Percentiles rank a stretch among this genome's conserved stretches.
Evolutionary conservation across 2,797 vertebrate species (phyloP).

Genomic region (Loriculus beryllinus): DNA sequence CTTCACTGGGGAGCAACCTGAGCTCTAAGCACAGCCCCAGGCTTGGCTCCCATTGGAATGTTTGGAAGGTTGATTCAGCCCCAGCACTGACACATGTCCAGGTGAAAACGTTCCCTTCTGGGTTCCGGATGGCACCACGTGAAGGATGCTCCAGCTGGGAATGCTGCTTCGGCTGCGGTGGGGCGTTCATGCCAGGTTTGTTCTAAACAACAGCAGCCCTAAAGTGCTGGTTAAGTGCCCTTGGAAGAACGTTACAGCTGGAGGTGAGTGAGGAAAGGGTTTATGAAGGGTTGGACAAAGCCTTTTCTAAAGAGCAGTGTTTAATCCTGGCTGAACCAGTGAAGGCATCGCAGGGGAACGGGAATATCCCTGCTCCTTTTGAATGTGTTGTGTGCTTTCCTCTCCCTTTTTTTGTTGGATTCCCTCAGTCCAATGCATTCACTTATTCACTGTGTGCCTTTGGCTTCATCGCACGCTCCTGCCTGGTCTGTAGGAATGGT

Average conservation of each 20-base stretch:
- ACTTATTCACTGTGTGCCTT: neutral
- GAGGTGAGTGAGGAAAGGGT: neutral
- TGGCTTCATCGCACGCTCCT: neutral
- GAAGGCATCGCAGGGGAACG: neutral
- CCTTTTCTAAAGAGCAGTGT: neutral
- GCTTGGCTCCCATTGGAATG: accelerated
- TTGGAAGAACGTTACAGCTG: neutral
- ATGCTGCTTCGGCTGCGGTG: accelerated
- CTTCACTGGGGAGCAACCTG: neutral
- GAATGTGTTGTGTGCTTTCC: neutral
- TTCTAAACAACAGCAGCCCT: neutral
- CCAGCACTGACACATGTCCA: accelerated
- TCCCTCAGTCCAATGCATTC: neutral
- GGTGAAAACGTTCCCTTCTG: neutral
- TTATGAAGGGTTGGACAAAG: neutral
- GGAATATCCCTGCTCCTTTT: neutral
- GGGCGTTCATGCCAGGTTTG: neutral
- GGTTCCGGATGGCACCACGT: accelerated
- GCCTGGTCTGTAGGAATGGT: neutral
- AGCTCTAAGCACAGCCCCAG: accelerated
- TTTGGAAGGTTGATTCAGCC: neutral
- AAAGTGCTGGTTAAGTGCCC: too few species aligned
- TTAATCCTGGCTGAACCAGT: neutral
- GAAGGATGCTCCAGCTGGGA: neutral
- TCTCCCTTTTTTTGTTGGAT: neutral